Evolutionary conservation across 2,797 vertebrate genomes (phyloP).

Genomic region (Anableps anableps): DNA sequence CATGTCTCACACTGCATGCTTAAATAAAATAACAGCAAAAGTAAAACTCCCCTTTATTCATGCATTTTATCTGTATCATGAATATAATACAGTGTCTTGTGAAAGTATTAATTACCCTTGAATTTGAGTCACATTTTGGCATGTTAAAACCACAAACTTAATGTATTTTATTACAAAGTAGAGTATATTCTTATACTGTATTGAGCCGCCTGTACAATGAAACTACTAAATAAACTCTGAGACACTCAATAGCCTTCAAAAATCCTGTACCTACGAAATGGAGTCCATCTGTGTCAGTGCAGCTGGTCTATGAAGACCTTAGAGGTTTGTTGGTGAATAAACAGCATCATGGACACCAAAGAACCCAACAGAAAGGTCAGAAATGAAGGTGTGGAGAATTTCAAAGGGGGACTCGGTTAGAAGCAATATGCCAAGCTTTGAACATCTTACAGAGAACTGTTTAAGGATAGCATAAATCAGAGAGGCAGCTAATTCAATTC

Average conservation of each 20-base stretch:
- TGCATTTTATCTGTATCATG: slow-evolving; percentile 13
- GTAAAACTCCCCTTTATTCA: slow-evolving; percentile 30
- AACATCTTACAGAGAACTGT: background rate
- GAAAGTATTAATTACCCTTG: background rate
- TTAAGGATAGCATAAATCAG: background rate
- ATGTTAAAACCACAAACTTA: background rate
- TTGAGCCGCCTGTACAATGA: background rate
- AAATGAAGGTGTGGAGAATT: too few species aligned
- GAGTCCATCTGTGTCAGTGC: background rate
- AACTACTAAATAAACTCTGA: background rate
- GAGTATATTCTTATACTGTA: background rate
- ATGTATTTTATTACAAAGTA: background rate
- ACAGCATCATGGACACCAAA: background rate
- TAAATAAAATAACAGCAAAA: slow-evolving; percentile 35
- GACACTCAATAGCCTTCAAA: background rate
- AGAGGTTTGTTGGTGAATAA: background rate
- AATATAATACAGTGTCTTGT: slow-evolving; percentile 2
- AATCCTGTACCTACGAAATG: background rate
- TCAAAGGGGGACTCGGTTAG: too few species aligned
- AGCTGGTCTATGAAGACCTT: background rate
- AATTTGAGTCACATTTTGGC: background rate
- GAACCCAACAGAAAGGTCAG: background rate
- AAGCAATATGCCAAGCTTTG: background rate
- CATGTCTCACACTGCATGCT: slow-evolving; percentile 13
- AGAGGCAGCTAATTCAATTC: too few species aligned